Evolutionary conservation across 2,888 invertebrate genomes (phyloP).

Genomic region (Rambutsinella grinnellia): DNA sequence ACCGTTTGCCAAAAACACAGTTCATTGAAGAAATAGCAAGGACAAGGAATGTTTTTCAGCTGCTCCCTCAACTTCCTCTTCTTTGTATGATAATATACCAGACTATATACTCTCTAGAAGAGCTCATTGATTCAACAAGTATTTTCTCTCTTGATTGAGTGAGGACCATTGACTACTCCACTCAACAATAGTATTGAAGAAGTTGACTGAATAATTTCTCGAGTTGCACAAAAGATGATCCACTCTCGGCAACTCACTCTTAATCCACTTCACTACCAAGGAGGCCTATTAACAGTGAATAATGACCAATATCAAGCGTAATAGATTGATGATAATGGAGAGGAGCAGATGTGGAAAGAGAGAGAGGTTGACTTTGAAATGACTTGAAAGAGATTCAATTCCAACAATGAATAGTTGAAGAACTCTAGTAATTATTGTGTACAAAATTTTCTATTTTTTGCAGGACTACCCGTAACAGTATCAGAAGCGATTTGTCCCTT

Average conservation of each 20-base stretch:
- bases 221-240: constrained; percentile 27
- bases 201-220: constrained; percentile 44
- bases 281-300: constrained; percentile 34
- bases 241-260: background rate
- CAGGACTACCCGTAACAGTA: too few species aligned
- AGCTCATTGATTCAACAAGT: background rate
- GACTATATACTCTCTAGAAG: background rate
- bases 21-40: constrained; percentile 5
- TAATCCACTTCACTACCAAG: constrained; percentile 11
- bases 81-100: background rate
- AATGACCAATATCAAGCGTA: constrained; percentile 32
- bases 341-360: background rate
- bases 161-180: constrained; percentile 21
- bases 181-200: too few species aligned
- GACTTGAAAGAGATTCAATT: constrained; percentile 9
- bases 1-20: background rate
- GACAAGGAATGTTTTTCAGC: constrained; percentile 13
- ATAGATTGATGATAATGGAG: constrained; percentile 13
- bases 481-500: constrained; percentile 60
- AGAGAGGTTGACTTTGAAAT: background rate
- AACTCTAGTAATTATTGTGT: too few species aligned
- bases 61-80: constrained; percentile 22
- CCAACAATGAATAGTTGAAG: constrained; percentile 36
- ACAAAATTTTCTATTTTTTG: too few species aligned
- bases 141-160: constrained; percentile 11